Conservation (phyloP, 2,888 invertebrate genomes). For the Celastrina argiolus region DNA sequence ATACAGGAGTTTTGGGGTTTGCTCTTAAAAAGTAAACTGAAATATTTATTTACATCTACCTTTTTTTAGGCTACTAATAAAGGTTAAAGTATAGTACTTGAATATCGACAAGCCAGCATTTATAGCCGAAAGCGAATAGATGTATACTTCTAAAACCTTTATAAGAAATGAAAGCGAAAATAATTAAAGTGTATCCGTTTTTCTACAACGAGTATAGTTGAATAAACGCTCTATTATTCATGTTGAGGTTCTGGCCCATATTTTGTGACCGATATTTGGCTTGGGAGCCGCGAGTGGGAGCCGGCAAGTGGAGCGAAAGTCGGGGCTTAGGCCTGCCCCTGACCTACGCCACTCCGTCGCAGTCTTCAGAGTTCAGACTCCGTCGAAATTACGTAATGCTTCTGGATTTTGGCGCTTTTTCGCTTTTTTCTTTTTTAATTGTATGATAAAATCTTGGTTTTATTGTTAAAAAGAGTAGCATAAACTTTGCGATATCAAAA, state of each 20-base stretch:
- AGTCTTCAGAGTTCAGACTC: neutral
- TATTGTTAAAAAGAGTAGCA: neutral
- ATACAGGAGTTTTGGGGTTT: too few species aligned
- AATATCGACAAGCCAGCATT: too few species aligned
- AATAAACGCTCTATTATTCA: neutral
- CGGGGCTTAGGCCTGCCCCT: constrained; percentile 12
- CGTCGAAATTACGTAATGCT: neutral
- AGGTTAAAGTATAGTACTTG: too few species aligned
- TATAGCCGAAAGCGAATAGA: too few species aligned
- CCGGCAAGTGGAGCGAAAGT: constrained; percentile 13
- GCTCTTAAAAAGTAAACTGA: too few species aligned
- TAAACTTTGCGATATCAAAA: neutral
- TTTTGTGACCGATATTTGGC: constrained; percentile 14
- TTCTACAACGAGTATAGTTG: too few species aligned
- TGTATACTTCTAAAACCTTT: neutral
- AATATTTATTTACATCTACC: too few species aligned
- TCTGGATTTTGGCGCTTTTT: neutral
- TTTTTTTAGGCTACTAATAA: too few species aligned
- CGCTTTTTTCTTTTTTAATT: neutral
- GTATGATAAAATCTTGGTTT: neutral
- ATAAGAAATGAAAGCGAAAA: neutral
- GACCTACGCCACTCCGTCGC: constrained; percentile 10
- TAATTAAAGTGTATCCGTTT: neutral
- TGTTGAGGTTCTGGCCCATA: neutral
- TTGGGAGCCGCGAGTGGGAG: neutral